Base-by-base conservation (phyloP, 2,888 invertebrate genomes). In the Acrobasis consociella region DNA sequence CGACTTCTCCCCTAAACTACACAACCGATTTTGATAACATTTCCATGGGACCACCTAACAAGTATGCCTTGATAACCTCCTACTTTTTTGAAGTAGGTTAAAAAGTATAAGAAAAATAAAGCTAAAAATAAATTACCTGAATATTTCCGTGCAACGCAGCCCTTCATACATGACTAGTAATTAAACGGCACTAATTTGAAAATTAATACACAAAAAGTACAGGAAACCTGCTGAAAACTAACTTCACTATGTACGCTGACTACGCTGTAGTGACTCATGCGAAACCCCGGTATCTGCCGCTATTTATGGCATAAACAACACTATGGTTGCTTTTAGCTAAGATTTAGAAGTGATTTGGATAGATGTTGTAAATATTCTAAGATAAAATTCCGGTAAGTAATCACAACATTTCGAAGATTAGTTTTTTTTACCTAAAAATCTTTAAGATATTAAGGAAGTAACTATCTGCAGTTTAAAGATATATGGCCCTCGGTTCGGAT, bases 101-200 rank as follows among this genome's bases (percentile, higher is more conserved):
- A n/a, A n/a, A n/a, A n/a, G n/a, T n/a, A n/a, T n/a, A n/a, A n/a
- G n/a, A n/a, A n/a, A n/a, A n/a, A n/a, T n/a, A 31, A 31, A 31
- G 7, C 7, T 31, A 7, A 31, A 5, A 13, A 46, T 13, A 46
- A 46, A n/a, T 46, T 78, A 83, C 81, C 80, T 79, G 60, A 69
- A 59, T 63, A 82, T 72, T 65, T 73, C 74, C 49, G 76, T 70
- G 67, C 72, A 81, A 65, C 76, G 73, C 17, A 83, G 67, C 52
- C 73, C 77, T 79, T 78, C 77, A 74, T 75, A 80, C 82, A 83
- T 56, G 13, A 31, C 22, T 11, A 39, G 17, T 55, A 38, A 15
- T 11, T 42, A 42, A 46, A 46, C 11, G 46, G 13, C 13, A 46
- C 13, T 13, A 46, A 46, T 46, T 46, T 13, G 3, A n/a, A 46